A percentile compares a stretch with the other conserved stretches of the same genome.
These are phyloP conservation scores for Eueides isabella DNA, from an alignment of 1,140 invertebrate species.

Conservation along the genomic window DNA sequence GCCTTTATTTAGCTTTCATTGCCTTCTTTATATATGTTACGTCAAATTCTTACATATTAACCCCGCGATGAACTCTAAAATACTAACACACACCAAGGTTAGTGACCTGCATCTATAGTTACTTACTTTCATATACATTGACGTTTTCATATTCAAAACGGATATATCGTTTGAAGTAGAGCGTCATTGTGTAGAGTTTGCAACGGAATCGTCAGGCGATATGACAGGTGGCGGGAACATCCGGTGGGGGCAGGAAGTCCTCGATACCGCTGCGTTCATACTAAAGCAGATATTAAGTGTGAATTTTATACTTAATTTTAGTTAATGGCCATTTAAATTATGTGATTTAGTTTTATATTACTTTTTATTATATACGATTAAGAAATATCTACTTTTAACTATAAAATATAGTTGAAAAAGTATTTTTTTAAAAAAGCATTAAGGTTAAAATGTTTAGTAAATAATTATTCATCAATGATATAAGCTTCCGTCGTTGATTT, in stretches of 20 bases:
- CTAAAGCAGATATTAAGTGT: neutral
- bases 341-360: neutral
- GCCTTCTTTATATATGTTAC: conserved; percentile 19
- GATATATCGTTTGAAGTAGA: conserved; percentile 15
- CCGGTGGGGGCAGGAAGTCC: conserved; percentile 42
- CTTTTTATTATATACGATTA: no score
- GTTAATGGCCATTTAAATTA: neutral
- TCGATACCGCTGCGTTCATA: conserved; percentile 42
- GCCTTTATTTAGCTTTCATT: conserved; percentile 28
- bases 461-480: no score
- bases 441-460: no score
- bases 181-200: conserved; percentile 31
- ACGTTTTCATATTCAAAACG: conserved; percentile 19
- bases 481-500: no score
- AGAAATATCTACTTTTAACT: no score
- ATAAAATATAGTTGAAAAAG: no score
- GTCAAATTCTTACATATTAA: neutral
- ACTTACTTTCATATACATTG: conserved; percentile 23
- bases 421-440: no score
- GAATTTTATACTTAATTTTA: neutral
- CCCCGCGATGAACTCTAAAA: conserved; percentile 24
- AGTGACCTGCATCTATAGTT: conserved; percentile 26
- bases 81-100: conserved; percentile 28
- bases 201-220: conserved; percentile 17
- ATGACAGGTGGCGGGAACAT: conserved; percentile 34